Evolutionary conservation across 2,888 invertebrate genomes (phyloP).

Genomic region (Theretra japonica): DNA sequence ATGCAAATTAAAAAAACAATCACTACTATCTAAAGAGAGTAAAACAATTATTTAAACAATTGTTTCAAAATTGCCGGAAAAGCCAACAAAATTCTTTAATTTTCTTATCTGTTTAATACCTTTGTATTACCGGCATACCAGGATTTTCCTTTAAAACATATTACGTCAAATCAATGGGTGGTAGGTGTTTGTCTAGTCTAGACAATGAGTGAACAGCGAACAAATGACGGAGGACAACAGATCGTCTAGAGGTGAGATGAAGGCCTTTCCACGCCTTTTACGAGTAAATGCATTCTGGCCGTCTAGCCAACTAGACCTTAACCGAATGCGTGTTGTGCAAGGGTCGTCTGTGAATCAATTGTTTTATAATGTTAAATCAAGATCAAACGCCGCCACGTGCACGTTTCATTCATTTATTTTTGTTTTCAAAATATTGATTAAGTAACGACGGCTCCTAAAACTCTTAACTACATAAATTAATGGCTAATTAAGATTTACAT

Average conservation of each 20-base stretch:
- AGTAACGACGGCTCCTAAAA: no score
- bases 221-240: conserved; percentile 65
- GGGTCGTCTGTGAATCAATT: conserved; percentile 27
- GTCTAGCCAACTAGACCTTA: conserved; percentile 47
- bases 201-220: conserved; percentile 57
- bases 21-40: no score
- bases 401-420: not conserved
- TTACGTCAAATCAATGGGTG: conserved; percentile 48
- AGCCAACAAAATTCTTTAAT: not conserved
- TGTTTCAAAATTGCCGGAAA: not conserved
- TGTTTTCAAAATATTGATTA: not conserved
- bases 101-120: no score
- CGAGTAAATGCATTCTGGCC: conserved; percentile 63
- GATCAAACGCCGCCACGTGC: not conserved
- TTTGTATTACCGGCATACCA: not conserved
- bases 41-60: no score
- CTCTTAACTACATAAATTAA: no score
- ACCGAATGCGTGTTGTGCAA: conserved; percentile 37
- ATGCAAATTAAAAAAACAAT: no score
- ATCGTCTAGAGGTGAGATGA: conserved; percentile 75
- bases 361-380: not conserved
- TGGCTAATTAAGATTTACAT: no score
- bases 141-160: conserved; percentile 34
- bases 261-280: conserved; percentile 67
- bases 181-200: conserved; percentile 72